These are phyloP conservation scores for Holcopasites calliopsidis DNA, from an alignment of 1,140 invertebrate genomes.

Conservation along the genomic window DNA sequence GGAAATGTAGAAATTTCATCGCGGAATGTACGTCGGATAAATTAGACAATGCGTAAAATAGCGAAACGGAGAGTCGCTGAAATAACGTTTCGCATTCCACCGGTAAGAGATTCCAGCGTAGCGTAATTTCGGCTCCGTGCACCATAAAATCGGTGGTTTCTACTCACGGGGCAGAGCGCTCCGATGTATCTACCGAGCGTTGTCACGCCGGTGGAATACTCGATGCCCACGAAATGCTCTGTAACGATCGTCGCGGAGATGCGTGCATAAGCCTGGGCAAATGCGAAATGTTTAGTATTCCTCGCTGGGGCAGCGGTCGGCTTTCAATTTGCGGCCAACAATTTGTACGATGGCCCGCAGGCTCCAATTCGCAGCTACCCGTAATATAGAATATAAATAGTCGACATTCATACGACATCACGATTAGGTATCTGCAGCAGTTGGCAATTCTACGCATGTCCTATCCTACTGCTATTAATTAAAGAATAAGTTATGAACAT, in stretches of 20 bases:
- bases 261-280: constrained; percentile 23
- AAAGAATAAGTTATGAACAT: too few relatives aligned
- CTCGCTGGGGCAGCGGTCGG: constrained; percentile 55
- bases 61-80: too few relatives aligned
- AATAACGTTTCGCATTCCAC: constrained; percentile 8
- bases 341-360: constrained; percentile 64
- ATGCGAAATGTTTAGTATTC: constrained; percentile 77
- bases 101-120: constrained; percentile 5
- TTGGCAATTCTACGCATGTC: neutral
- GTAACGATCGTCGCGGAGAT: constrained; percentile 21
- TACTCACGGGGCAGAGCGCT: neutral
- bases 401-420: neutral
- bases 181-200: constrained; percentile 16
- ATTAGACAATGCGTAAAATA: neutral
- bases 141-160: constrained; percentile 27
- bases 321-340: constrained; percentile 75
- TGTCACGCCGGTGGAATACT: constrained; percentile 29
- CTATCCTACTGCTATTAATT: neutral
- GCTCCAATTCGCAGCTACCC: constrained; percentile 25
- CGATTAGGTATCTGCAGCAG: neutral
- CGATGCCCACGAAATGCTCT: constrained; percentile 6
- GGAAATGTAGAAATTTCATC: too few relatives aligned
- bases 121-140: constrained; percentile 10
- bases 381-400: constrained; percentile 18
- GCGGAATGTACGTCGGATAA: too few relatives aligned